A percentile compares a stretch with the other conserved stretches of the same genome.
These are phyloP conservation scores for Mesembrinibis cayennensis DNA, from an alignment of 2,113 vertebrate species.

Conservation along the genomic window DNA sequence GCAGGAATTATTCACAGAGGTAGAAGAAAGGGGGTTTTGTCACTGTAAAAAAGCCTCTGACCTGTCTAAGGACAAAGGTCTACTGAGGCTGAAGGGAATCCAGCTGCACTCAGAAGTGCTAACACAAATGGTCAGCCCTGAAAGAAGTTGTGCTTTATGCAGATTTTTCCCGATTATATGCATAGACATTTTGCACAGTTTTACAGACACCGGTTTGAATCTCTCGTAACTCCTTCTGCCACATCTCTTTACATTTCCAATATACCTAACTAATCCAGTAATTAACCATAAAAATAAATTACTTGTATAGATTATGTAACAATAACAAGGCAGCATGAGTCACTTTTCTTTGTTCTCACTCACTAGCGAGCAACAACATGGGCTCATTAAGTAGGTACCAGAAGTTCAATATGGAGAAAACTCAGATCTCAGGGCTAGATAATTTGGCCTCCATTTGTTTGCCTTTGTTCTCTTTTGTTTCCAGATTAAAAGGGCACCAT, in stretches of 20 bases:
- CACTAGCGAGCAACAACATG: slow-evolving; percentile 27
- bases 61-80: neutral
- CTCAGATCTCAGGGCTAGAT: slow-evolving; percentile 56
- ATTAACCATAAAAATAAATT: slow-evolving; percentile 58
- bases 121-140: neutral
- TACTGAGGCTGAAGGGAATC: neutral
- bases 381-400: slow-evolving; percentile 54
- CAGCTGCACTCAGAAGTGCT: neutral
- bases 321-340: slow-evolving; percentile 51
- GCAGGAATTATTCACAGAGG: neutral
- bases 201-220: neutral
- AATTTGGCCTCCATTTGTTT: slow-evolving; percentile 35
- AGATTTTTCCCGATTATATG: neutral
- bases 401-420: slow-evolving; percentile 37
- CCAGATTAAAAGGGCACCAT: slow-evolving; percentile 58
- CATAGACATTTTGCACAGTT: neutral
- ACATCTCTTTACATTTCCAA: slow-evolving; percentile 16
- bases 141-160: neutral
- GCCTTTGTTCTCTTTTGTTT: slow-evolving; percentile 49
- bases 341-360: slow-evolving; percentile 55
- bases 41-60: neutral
- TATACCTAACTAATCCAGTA: slow-evolving; percentile 48
- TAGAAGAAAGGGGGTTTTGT: neutral
- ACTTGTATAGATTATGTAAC: slow-evolving; percentile 54
- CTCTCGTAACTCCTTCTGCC: neutral